phyloP scores from a whole-genome alignment of 2,888 invertebrate genomes.

The Deilephila porcellus region DNA sequence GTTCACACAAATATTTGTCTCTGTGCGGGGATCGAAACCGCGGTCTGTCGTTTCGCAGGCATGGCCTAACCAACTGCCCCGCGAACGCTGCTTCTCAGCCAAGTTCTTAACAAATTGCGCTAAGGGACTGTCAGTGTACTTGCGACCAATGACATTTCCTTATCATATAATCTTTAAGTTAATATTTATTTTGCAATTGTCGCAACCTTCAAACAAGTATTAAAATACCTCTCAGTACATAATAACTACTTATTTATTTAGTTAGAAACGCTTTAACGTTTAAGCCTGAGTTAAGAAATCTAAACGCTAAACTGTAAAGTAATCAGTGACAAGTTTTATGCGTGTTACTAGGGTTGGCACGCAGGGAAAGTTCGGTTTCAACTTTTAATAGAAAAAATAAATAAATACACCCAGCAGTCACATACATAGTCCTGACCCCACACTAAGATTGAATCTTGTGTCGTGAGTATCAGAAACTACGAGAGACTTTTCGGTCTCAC shows the following conservation, averaged over 20 bases:
- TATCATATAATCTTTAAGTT: background rate
- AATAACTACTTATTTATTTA: background rate
- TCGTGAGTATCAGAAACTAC: no score
- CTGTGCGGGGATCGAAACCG: no score
- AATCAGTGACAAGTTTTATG: background rate
- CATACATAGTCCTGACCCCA: no score
- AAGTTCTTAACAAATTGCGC: background rate
- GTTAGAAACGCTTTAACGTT: background rate
- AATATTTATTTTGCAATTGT: background rate
- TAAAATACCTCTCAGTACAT: no score
- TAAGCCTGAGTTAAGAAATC: conserved; percentile 7
- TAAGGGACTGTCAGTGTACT: background rate
- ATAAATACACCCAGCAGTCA: no score
- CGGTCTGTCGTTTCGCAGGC: no score
- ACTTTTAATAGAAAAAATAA: background rate
- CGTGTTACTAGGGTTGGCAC: conserved; percentile 2
- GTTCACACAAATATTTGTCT: no score
- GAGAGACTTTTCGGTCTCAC: no score
- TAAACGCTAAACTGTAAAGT: background rate
- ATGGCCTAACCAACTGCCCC: no score
- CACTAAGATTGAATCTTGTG: no score
- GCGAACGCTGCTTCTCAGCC: no score
- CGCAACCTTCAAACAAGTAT: no score
- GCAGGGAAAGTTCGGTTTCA: background rate
- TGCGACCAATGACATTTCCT: background rate